Conservation (phyloP, 92 coral and sea anemone genomes). For the Parazoanthus darwini region DNA sequence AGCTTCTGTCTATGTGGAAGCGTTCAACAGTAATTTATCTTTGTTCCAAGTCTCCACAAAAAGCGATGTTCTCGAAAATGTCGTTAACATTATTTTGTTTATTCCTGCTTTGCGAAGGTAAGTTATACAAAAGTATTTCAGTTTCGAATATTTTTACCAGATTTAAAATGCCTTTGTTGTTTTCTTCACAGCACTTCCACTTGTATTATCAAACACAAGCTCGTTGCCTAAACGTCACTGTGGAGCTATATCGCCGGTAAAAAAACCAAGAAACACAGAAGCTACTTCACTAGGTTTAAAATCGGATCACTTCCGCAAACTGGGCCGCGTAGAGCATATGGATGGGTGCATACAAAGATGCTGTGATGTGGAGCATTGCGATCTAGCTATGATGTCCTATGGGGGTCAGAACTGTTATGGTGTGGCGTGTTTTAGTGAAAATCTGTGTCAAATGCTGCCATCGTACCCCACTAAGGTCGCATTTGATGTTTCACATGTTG, state of each 20-base stretch:
- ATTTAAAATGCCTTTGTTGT: background rate
- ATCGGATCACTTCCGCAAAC: conserved; percentile 79
- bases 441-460: conserved; percentile 81
- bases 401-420: conserved; percentile 84
- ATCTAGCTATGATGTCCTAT: conserved; percentile 90
- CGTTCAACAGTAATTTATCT: background rate
- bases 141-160: background rate
- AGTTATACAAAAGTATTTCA: background rate
- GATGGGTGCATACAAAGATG: conserved; percentile 69
- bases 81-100: background rate
- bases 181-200: conserved; percentile 5
- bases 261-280: conserved; percentile 2
- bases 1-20: background rate
- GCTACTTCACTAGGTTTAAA: conserved; percentile 37
- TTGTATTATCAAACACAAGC: conserved; percentile 31
- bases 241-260: background rate
- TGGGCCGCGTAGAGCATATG: conserved; percentile 79
- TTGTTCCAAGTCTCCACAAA: background rate
- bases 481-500: conserved; percentile 79
- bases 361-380: conserved; percentile 70
- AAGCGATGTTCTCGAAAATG: background rate
- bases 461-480: conserved; percentile 84
- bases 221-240: conserved; percentile 31
- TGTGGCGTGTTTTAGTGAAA: conserved; percentile 81
- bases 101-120: conserved; percentile 24